Conservation (phyloP, 2,888 invertebrate genomes). For the Tetropium fuscum region DNA sequence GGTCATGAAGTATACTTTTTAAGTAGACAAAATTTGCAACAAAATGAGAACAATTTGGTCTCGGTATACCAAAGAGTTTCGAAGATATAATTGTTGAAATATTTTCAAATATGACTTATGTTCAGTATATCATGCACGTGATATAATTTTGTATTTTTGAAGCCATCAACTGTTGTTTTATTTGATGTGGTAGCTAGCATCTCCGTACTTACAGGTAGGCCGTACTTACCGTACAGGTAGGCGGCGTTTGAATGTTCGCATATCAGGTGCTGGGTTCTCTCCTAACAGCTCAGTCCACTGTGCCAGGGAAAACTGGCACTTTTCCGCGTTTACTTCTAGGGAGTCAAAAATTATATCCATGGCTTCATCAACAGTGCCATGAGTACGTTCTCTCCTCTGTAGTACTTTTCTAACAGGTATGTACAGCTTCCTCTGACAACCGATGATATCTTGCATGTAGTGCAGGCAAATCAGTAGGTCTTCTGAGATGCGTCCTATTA, state of each 20-base stretch:
- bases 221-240: neutral
- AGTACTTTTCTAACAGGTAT: neutral
- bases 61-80: too few relatives aligned
- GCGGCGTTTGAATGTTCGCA: conserved; percentile 3
- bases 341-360: conserved; percentile 1
- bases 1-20: too few relatives aligned
- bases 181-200: neutral
- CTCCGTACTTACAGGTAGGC: too few relatives aligned
- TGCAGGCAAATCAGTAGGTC: too few relatives aligned
- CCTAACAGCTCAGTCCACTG: neutral
- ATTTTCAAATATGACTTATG: neutral
- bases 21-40: too few relatives aligned
- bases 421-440: conserved; percentile 3
- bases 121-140: neutral
- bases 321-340: neutral
- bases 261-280: neutral
- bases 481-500: too few relatives aligned
- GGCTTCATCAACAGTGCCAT: neutral
- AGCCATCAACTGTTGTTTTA: neutral
- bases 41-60: too few relatives aligned
- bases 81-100: too few relatives aligned
- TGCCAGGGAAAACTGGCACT: conserved; percentile 5
- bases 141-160: neutral
- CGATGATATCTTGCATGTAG: conserved; percentile 1
- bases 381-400: conserved; percentile 6